Evolutionary conservation across 2,797 vertebrate species (phyloP), one percentile per base, ranked within the genome.

Genomic region (Etheostoma nigrum): DNA sequence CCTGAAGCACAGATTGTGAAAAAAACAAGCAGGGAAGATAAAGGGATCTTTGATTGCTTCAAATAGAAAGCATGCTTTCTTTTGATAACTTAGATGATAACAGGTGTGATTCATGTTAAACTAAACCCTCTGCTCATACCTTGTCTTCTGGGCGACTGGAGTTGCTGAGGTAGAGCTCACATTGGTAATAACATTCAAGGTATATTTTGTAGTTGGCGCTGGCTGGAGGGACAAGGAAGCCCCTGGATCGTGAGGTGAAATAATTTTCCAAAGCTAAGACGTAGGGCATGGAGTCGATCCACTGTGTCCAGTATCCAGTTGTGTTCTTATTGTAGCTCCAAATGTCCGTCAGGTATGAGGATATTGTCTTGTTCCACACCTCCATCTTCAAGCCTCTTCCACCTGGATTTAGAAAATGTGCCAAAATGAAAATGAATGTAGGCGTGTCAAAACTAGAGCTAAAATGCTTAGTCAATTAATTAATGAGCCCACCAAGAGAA

Each of bases 331-430:
- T 86, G 79, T 94, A 96, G 16, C 9, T 53, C 69, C 92, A 68
- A 6, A 95, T 91, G 2, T 96, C 92, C 0, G 88, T 84, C 45
- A 96, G 81, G 6, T 5, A 8, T 0, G 4, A 0, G 0, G 94
- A 93, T 0, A 0, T 45, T 0, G 92, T 94, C 1, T 89, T 40
- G 64, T 95, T 96, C 96, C 96, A 97, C 3, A 92, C 78, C 81
- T 97, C 95, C 72, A 95, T 78, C 88, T 92, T 96, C 55, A 97
- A 67, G 6, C 97, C 96, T 91, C 96, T 90, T 71, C 96, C 90
- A 11, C 96, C 96, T 97, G 82, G 16, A 36, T 64, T 49, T 42
- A 49, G 27, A 64, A 18, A 45, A 63, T 40, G 36, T 11, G 36
- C 36, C 10, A 40, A 40, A 40, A 36, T 36, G 36, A 36, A 36